Base-by-base conservation (phyloP, 92 coral and sea anemone species). In the Actinostola sp. region DNA sequence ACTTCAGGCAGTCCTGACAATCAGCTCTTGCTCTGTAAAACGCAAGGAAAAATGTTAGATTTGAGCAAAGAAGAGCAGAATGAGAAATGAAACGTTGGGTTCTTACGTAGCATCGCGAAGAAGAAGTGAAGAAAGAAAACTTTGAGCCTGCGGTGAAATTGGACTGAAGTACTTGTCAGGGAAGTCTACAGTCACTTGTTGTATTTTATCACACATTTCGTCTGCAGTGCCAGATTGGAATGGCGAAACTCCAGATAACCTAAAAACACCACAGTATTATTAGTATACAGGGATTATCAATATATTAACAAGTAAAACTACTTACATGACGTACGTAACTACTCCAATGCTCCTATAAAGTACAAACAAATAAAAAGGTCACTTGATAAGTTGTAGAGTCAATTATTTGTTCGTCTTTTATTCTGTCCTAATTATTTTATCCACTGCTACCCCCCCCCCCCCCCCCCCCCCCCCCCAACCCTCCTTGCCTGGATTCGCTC, bases 251-350 rank as follows among this genome's bases (percentile, higher is more conserved):
- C 99, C 99, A 15, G 89, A 88, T 11, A 95, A 70, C 93, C 99
- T 95, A 49, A 31, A 36, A 20, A 10, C 20, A 53, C 20, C 7
- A 24, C n/a, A n/a, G n/a, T n/a, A n/a, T n/a, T n/a, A n/a, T n/a
- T n/a, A n/a, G n/a, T n/a, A n/a, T n/a, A n/a, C n/a, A n/a, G n/a
- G n/a, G n/a, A n/a, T n/a, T 50, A 28, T 28, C 2, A 50, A n/a
- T 4, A 5, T 23, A 0, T 3, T 19, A 23, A 49, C 6, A 16
- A 31, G 24, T 9, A 63, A 20, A 31, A 38, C 7, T 79, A 94
- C 98, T 94, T 91, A 94, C 98, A 94, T 91, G 53, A 94, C 91
- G 73, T 91, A 92, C 15, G 97, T 86, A 44, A 95, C 92, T 35
- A 91, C 89, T 13, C 99, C 99, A 25, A 95, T 78, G 74, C 95